Evolutionary conservation across 2,797 vertebrate genomes (phyloP), one percentile per base, ranked within the genome.

Genomic region (Lithobates pipiens): DNA sequence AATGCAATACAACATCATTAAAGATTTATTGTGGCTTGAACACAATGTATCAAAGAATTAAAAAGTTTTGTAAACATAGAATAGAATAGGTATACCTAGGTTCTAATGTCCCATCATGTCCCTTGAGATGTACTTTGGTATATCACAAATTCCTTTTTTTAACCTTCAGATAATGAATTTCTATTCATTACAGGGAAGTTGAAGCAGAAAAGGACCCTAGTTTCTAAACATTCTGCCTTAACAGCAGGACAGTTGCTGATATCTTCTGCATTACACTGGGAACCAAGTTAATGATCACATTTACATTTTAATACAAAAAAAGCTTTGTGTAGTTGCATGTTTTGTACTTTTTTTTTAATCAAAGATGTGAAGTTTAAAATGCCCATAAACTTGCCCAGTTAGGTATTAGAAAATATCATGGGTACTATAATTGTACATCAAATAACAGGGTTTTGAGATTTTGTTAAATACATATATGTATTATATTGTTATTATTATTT

Each of bases 221-320:
- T 77, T 71, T 86, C 67, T 61, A 81, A 82, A 77, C 36, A 82
- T 86, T 81, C 29, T 82, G 65, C 21, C 50, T 21, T 67, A 86
- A 86, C 73, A 86, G 78, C 85, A 70, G 79, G 78, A 65, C 32
- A 77, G 73, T 80, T 80, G 69, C 32, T 71, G 27, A 81, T 63
- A 76, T 76, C 72, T 76, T 80, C 63, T 78, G 36, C 32, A 77
- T 39, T 79, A 54, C 65, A 46, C 13, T 63, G 72, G 72, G 68
- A 82, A 77, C 73, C 46, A 81, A 68, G 65, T 75, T 86, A 81
- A 81, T 81, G 73, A 86, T 81, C 65, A 81, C 72, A 86, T 86
- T 86, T 81, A 86, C 73, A 86, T 86, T 85, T 75, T 80, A 54
- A 27, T 75, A 76, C 42, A 76, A 69, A 76, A 79, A 85, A 65